phyloP scores from a whole-genome alignment of 2,888 invertebrate species.

The Rhamnusium bicolor region DNA sequence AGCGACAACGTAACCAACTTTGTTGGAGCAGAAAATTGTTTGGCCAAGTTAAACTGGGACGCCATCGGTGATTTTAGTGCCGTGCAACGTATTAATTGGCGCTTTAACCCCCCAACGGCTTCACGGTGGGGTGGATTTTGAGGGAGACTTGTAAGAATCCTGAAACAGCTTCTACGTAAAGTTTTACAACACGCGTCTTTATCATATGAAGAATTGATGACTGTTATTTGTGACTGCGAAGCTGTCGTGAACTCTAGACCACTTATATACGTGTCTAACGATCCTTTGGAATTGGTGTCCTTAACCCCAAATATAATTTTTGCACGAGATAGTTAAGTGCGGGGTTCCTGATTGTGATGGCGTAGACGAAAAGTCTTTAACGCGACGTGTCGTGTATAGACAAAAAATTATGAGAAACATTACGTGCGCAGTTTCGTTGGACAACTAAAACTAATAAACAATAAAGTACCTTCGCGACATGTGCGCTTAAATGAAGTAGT shows the following conservation, averaged over 20 bases:
- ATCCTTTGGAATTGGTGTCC: constrained; percentile 3
- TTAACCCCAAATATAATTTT: constrained; percentile 3
- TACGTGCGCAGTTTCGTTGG: constrained; percentile 27
- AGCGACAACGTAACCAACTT: constrained; percentile 66
- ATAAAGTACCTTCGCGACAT: not conserved
- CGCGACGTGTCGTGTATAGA: constrained; percentile 3
- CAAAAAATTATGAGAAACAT: constrained; percentile 17
- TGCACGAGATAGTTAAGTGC: constrained; percentile 1
- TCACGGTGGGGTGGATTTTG: constrained; percentile 31
- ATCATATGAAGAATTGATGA: constrained; percentile 24
- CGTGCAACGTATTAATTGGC: constrained; percentile 50
- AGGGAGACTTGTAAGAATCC: constrained; percentile 21
- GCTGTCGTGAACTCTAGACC: constrained; percentile 21
- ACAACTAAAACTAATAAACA: constrained; percentile 17
- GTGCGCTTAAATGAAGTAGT: constrained; percentile 26
- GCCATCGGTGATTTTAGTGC: constrained; percentile 41
- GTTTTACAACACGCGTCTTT: constrained; percentile 18
- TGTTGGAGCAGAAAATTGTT: constrained; percentile 55
- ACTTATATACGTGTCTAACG: constrained; percentile 23
- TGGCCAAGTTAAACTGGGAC: constrained; percentile 53
- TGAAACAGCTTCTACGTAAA: constrained; percentile 29
- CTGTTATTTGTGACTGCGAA: constrained; percentile 30
- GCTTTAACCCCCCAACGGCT: constrained; percentile 55
- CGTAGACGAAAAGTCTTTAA: constrained; percentile 14
- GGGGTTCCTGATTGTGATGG: constrained; percentile 32